Evolutionary conservation across 1,140 invertebrate genomes (phyloP).

Genomic region (Leguminivora glycinivorella): DNA sequence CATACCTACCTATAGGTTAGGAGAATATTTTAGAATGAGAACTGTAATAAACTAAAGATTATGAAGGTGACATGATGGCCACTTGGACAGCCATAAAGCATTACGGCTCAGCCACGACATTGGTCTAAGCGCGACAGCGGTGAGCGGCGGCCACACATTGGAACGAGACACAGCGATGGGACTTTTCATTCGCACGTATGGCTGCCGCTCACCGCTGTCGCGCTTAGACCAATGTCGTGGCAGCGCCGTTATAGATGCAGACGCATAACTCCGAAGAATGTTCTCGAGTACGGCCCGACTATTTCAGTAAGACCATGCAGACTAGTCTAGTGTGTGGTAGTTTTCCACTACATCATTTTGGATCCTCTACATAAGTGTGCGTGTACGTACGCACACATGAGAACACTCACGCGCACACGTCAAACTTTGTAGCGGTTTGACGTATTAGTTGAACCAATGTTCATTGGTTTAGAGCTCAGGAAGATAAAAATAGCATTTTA

Average conservation of each 20-base stretch:
- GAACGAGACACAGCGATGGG: no score
- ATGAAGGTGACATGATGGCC: no score
- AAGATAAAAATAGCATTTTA: neutral
- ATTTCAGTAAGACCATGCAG: slow-evolving; percentile 10
- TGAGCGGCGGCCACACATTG: no score
- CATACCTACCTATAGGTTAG: no score
- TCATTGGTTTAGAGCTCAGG: neutral
- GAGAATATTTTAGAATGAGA: no score
- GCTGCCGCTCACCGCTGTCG: no score
- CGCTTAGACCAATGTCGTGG: no score
- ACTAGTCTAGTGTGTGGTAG: slow-evolving; percentile 43
- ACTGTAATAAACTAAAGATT: no score
- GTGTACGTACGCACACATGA: slow-evolving; percentile 33
- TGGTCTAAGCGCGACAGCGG: no score
- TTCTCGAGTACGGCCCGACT: slow-evolving; percentile 51
- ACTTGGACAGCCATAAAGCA: no score
- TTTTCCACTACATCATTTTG: slow-evolving; percentile 67
- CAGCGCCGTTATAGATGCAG: neutral
- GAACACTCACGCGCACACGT: neutral
- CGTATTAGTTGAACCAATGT: neutral
- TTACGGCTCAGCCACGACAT: no score
- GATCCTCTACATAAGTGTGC: slow-evolving; percentile 42
- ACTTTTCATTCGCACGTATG: no score
- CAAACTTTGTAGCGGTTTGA: neutral
- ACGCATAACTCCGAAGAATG: slow-evolving; percentile 40